Percentiles rank a stretch among this genome's conserved stretches.
phyloP scores from a whole-genome alignment of 1,140 invertebrate genomes.

The Leptinotarsa undecemlineata region DNA sequence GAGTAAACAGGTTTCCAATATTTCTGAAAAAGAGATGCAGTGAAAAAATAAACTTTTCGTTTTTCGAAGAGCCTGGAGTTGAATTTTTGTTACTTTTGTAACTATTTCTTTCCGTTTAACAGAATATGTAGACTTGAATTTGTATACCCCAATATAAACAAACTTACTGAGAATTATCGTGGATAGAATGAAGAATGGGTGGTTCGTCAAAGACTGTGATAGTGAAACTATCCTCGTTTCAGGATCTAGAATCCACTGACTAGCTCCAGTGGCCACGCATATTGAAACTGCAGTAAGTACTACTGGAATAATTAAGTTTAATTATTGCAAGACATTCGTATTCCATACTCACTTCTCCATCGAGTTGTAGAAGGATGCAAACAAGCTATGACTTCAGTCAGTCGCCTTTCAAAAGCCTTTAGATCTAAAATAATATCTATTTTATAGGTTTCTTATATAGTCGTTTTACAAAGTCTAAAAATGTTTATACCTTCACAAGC shows the following conservation, averaged over 20 bases:
- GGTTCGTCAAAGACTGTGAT: slow-evolving; percentile 88
- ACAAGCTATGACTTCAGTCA: slow-evolving; percentile 95
- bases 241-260: slow-evolving; percentile 93
- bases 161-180: slow-evolving; percentile 75
- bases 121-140: too few species aligned
- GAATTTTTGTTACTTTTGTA: too few species aligned
- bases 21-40: too few species aligned
- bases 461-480: slow-evolving; percentile 31
- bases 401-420: slow-evolving; percentile 92
- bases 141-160: background rate
- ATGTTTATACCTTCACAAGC: slow-evolving; percentile 70
- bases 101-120: too few species aligned
- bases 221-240: slow-evolving; percentile 85
- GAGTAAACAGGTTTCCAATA: too few species aligned
- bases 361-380: slow-evolving; percentile 87
- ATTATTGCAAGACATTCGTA: background rate
- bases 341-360: slow-evolving; percentile 82
- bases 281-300: slow-evolving; percentile 81
- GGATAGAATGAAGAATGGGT: slow-evolving; percentile 95
- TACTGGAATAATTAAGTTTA: slow-evolving; percentile 62
- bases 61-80: too few species aligned
- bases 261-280: slow-evolving; percentile 89
- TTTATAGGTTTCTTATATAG: slow-evolving; percentile 48
- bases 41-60: too few species aligned
- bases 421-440: slow-evolving; percentile 76